Evolutionary conservation across 2,888 invertebrate species (phyloP).

Genomic region (Smittia sp.): DNA sequence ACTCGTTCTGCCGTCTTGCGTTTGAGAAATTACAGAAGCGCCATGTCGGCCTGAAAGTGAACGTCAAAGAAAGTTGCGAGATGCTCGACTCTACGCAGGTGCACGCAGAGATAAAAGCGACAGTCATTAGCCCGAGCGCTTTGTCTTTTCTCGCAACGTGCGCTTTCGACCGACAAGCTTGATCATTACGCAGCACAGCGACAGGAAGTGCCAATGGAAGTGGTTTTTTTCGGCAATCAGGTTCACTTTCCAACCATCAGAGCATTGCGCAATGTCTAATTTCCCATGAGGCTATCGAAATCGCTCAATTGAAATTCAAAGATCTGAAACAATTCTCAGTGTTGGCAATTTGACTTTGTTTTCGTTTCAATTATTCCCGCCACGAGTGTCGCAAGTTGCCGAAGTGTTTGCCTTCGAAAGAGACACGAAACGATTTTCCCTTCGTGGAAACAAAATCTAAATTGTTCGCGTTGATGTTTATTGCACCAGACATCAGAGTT

Average conservation of each 20-base stretch:
- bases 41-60: slow-evolving; percentile 8
- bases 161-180: background rate
- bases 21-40: background rate
- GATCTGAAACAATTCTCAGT: slow-evolving; percentile 10
- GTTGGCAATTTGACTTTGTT: background rate
- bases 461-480: background rate
- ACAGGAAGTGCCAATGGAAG: slow-evolving; percentile 1
- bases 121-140: background rate
- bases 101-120: background rate
- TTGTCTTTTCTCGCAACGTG: background rate
- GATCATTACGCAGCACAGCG: background rate
- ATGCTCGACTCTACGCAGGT: background rate
- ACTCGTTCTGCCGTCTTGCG: slow-evolving; percentile 9
- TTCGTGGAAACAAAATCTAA: background rate
- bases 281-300: slow-evolving; percentile 9
- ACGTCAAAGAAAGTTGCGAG: slow-evolving; percentile 12
- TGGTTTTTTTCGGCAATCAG: background rate
- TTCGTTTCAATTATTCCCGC: slow-evolving; percentile 21
- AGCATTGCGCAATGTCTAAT: background rate
- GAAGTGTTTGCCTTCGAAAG: slow-evolving; percentile 3
- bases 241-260: background rate
- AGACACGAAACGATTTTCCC: background rate
- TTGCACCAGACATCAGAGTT: too few relatives aligned
- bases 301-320: background rate
- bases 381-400: background rate